A percentile compares a stretch with the other conserved stretches of the same genome.
Evolutionary conservation across 2,888 invertebrate species (phyloP).

Genomic region (Philaethria dido): DNA sequence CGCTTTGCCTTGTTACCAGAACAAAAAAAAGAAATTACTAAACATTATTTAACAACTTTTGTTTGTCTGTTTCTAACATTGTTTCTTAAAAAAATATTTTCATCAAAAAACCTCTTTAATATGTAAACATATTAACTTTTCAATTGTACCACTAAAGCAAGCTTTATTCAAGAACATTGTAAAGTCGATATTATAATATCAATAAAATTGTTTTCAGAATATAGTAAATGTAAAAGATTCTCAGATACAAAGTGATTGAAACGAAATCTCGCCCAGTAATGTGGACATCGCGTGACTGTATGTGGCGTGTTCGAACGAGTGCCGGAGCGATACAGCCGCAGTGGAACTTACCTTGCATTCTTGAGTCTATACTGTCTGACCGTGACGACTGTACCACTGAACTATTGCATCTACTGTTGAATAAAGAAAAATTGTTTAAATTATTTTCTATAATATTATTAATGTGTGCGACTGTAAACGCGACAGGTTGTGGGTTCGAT

Average conservation of each 20-base stretch:
- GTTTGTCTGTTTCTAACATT: no score
- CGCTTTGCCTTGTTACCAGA: no score
- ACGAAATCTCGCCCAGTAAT: conserved; percentile 77
- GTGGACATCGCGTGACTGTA: conserved; percentile 73
- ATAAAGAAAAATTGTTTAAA: neutral
- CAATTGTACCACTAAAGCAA: neutral
- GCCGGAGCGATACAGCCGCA: conserved; percentile 27
- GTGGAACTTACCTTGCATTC: conserved; percentile 30
- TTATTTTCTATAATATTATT: neutral
- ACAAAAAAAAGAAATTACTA: no score
- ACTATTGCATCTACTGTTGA: conserved; percentile 4
- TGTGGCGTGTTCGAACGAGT: conserved; percentile 56
- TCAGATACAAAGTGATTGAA: conserved; percentile 78
- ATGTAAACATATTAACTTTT: neutral
- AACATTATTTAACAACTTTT: no score
- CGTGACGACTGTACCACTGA: conserved; percentile 17
- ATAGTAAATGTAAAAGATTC: conserved; percentile 51
- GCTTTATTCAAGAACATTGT: neutral
- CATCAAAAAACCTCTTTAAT: no score
- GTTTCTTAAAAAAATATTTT: no score
- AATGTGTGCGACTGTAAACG: neutral
- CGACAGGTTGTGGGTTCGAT: no score
- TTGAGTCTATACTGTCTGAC: conserved; percentile 18
- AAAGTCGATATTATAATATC: neutral
- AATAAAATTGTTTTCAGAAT: conserved; percentile 15